phyloP scores from a whole-genome alignment of 1,140 invertebrate genomes.

The Bactericera cockerelli region DNA sequence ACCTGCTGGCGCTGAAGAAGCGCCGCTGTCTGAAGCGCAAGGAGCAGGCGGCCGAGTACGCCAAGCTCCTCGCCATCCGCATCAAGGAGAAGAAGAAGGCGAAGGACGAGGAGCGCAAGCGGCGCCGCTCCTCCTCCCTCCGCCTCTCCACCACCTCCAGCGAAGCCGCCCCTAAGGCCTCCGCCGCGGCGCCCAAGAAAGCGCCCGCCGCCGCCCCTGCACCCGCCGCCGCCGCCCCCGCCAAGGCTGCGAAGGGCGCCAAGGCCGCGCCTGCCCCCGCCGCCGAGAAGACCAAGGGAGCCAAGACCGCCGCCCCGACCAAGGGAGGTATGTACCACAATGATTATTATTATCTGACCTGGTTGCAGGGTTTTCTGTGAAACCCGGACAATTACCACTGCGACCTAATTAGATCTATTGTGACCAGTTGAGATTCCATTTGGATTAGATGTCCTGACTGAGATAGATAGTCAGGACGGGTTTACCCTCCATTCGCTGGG shows the following conservation, averaged over 20 bases:
- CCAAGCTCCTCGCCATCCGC: slow-evolving; percentile 85
- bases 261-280: not conserved
- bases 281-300: not conserved
- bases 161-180: not conserved
- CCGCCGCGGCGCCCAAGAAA: not conserved
- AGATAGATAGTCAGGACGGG: too few species aligned
- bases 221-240: not conserved
- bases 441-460: too few species aligned
- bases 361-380: too few species aligned
- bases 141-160: not conserved
- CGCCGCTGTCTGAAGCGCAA: slow-evolving; percentile 70
- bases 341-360: too few species aligned
- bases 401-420: too few species aligned
- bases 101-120: slow-evolving; percentile 53
- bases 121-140: slow-evolving; percentile 53
- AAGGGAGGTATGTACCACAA: too few species aligned
- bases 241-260: not conserved
- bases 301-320: too few species aligned
- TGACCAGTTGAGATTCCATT: too few species aligned
- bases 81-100: slow-evolving; percentile 94
- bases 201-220: not conserved
- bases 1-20: slow-evolving; percentile 82
- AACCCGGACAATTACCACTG: too few species aligned
- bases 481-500: too few species aligned
- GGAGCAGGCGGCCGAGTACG: slow-evolving; percentile 84